A percentile compares a stretch with the other conserved stretches of the same genome.
phyloP scores from a whole-genome alignment of 1,140 invertebrate genomes.

The Atopsyche davidsoni region DNA sequence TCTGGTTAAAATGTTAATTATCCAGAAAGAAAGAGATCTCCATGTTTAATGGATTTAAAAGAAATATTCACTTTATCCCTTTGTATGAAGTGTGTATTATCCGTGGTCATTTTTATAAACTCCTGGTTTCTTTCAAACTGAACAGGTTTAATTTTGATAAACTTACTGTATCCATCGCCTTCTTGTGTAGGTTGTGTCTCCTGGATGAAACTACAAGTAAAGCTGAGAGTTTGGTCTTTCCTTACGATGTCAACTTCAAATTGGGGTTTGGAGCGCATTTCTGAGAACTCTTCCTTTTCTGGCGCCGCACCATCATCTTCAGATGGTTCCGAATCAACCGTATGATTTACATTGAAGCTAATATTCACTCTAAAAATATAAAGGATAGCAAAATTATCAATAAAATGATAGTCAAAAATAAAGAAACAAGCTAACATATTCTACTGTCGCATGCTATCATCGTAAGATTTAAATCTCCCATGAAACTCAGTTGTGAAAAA shows the following conservation, averaged over 20 bases:
- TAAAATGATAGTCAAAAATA: no score
- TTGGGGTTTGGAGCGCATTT: constrained; percentile 81
- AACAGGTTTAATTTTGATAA: constrained; percentile 5
- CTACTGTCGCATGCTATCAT: neutral
- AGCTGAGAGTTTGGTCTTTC: constrained; percentile 68
- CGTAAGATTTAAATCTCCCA: neutral
- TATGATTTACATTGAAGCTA: constrained; percentile 84
- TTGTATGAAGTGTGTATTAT: no score
- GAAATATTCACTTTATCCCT: no score
- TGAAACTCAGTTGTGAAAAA: no score
- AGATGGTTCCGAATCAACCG: constrained; percentile 65
- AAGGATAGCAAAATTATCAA: constrained; percentile 18
- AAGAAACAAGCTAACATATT: neutral
- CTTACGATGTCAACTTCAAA: constrained; percentile 78
- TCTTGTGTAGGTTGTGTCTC: constrained; percentile 54
- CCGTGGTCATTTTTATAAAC: no score
- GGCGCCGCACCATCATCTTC: constrained; percentile 57
- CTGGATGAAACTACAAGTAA: constrained; percentile 73
- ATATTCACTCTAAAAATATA: constrained; percentile 59
- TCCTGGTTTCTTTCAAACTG: no score
- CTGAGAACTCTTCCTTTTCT: constrained; percentile 63
- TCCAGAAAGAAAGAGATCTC: no score
- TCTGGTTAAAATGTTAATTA: no score
- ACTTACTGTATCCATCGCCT: constrained; percentile 67
- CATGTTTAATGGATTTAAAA: no score